Evolutionary conservation across 2,113 vertebrate genomes (phyloP), one percentile per base, ranked within the genome.

Genomic region (Indicator indicator): DNA sequence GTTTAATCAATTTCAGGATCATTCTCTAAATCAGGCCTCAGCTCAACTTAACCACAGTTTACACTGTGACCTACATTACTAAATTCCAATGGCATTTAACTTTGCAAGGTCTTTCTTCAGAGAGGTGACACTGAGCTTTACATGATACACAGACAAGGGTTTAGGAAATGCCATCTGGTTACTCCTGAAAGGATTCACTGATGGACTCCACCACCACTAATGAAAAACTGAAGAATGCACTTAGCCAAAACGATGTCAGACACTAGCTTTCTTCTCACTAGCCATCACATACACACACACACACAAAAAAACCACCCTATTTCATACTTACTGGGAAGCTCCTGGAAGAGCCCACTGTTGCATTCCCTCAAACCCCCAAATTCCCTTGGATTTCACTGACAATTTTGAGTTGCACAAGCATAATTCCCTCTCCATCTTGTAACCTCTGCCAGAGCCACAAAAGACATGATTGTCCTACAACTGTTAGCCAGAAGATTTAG

Each of bases 21-120:
- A 90, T 95, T 93, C 86, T 95, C 93, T 73, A 82, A 95, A 93
- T 90, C 94, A 93, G 90, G 84, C 94, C 96, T 97, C 83, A 56
- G 88, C 72, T 97, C 95, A 97, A 93, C 95, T 82, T 94, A 85
- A 86, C 97, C 97, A 89, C 97, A 96, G 95, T 98, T 97, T 97
- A 97, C 92, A 94, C 78, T 94, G 95, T 92, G 86, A 95, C 97
- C 96, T 95, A 75, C 97, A 93, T 97, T 92, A 97, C 96, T 83
- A 93, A 96, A 92, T 89, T 78, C 96, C 95, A 94, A 94, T 93
- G 97, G 97, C 96, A 97, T 97, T 77, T 90, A 96, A 97, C 84
- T 95, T 96, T 71, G 80, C 82, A 30, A 63, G 59, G 85, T 83
- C 95, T 89, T 79, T 75, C 95, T 96, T 96, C 82, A 71, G 86